Conservation (phyloP, 2,888 invertebrate genomes). For the Andrena minutula region DNA sequence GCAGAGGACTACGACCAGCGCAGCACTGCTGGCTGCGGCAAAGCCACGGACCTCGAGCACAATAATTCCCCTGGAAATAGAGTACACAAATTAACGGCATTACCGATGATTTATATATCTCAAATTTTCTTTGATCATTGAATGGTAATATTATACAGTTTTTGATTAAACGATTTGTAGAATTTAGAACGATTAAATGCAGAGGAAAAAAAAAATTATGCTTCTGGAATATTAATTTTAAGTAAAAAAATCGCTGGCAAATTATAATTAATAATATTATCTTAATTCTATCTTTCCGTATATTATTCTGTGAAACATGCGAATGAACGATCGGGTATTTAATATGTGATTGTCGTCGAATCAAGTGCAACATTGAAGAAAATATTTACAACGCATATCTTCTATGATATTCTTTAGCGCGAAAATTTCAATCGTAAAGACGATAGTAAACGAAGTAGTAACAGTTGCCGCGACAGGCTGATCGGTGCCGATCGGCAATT, state of each 20-base stretch:
- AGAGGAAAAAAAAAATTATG: no score
- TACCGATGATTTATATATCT: background rate
- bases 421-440: background rate
- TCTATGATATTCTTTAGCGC: background rate
- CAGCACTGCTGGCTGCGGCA: constrained; percentile 83
- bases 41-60: constrained; percentile 81
- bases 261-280: no score
- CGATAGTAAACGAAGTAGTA: constrained; percentile 12
- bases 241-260: no score
- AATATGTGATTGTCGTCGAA: background rate
- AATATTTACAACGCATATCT: background rate
- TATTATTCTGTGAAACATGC: background rate
- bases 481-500: background rate
- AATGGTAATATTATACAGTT: background rate
- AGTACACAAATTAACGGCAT: background rate
- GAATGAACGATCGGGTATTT: background rate
- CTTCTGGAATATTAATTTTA: no score
- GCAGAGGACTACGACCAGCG: constrained; percentile 80
- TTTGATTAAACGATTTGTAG: background rate
- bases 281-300: background rate
- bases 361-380: background rate
- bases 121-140: background rate
- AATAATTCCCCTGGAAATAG: constrained; percentile 79
- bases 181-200: no score
- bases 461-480: background rate